Evolutionary conservation across 2,797 vertebrate genomes (phyloP).

Genomic region (Halcyon leucocephala): DNA sequence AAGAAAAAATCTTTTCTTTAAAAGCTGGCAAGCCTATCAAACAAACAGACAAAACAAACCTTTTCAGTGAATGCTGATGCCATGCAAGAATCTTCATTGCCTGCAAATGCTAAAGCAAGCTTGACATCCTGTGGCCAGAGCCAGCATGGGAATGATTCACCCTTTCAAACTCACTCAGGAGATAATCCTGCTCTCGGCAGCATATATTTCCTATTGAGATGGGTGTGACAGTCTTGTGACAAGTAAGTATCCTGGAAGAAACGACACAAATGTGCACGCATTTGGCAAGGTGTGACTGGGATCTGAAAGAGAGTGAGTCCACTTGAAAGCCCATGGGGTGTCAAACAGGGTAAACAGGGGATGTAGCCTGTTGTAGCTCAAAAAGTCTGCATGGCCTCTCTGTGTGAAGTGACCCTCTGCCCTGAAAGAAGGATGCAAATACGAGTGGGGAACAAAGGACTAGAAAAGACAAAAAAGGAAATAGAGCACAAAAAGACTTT

Average conservation of each 20-base stretch:
- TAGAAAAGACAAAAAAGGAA: not conserved
- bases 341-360: not conserved
- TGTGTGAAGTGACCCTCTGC: not conserved
- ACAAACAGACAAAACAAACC: not conserved
- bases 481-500: not conserved
- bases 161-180: not conserved
- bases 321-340: rapidly evolving
- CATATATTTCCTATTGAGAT: not conserved
- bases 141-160: not conserved
- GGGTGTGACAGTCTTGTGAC: not conserved
- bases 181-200: not conserved
- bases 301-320: not conserved
- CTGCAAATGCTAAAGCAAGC: constrained; percentile 44
- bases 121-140: constrained; percentile 51
- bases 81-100: not conserved
- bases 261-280: not conserved
- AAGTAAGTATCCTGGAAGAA: not conserved
- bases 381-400: not conserved
- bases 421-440: not conserved
- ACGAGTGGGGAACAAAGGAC: not conserved
- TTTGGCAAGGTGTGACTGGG: not conserved
- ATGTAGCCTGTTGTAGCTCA: not conserved
- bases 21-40: not conserved
- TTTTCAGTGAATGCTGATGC: not conserved
- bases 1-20: not conserved